Evolutionary conservation across 2,888 invertebrate species (phyloP), one percentile per base, ranked within the genome.

Genomic region (Heteromyza rotundicornis): DNA sequence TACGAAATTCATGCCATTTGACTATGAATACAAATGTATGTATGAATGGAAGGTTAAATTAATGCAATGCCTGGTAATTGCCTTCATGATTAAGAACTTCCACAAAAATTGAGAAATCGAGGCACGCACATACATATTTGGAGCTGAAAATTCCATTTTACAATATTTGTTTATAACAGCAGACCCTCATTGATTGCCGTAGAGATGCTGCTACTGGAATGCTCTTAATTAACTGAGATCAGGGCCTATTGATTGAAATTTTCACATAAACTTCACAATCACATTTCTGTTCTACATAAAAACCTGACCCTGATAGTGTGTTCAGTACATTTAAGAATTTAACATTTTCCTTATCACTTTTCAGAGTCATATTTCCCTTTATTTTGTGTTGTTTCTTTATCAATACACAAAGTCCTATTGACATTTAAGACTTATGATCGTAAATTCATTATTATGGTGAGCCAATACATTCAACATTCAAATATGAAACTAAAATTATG

Each of bases 141-240:
- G 22, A 52, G 52, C 40, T 36, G 52, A 59, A 59, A 59, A 59
- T 52, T 59, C n/a, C 27, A 51, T n/a, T 40, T 40, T n/a, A n/a
- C 40, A n/a, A n/a, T 7, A 57, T 44, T 56, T 24, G 12, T 23
- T 19, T 49, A 8, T 24, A 44, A n/a, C n/a, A n/a, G n/a, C 7
- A 8, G 51, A 49, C 57, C 57, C 57, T 50, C 51, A 57, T 57
- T 23, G n/a, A n/a, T n/a, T n/a, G n/a, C n/a, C n/a, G n/a, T n/a
- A n/a, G n/a, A n/a, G n/a, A n/a, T n/a, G n/a, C n/a, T n/a, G 17
- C 22, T 27, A 10, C 35, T 40, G 27, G 22, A 32, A 50, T 50
- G n/a, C 2, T 12, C 52, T 59, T 52, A 52, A 59, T 59, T 59
- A 49, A 36, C 52, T 44, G 44, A 23, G 52, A 51, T 59, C 52